Base-by-base conservation (phyloP, 2,113 vertebrate genomes). In the Scomber japonicus region DNA sequence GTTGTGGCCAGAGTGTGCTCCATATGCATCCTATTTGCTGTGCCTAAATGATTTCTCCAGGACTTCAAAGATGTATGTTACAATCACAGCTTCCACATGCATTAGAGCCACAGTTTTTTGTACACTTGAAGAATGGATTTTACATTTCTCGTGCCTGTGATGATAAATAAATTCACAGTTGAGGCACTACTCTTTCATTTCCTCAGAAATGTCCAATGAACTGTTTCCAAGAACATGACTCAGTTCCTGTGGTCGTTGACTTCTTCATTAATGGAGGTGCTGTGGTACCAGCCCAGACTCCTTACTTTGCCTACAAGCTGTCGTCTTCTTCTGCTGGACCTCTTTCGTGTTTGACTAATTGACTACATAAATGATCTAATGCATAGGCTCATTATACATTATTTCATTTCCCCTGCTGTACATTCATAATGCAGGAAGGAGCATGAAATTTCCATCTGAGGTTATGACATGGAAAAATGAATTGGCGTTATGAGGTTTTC, bases 61-160 rank as follows among this genome's bases (percentile, higher is more conserved):
- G 60, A 76, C 84, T 83, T 86, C 57, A 88, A 78, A 89, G 72
- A 54, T 48, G 78, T 44, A 4, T 45, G 46, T 53, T 71, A 61
- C 48, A 56, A 60, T 62, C 16, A 48, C 50, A 50, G 49, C 50
- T 45, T 75, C 45, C 35, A 27, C 54, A 1, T 73, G 70, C 65
- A 45, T 53, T 12, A 2, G 17, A 59, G 19, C 10, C 19, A n/a
- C 35, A 64, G 31, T 66, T 77, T 24, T 4, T 11, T 48, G 4
- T 11, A 46, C 24, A 30, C 61, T 24, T 45, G 2, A 44, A 6
- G 48, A 27, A 2, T 16, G 5, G 5, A 56, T 15, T 61, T 71
- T 21, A 55, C 16, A 35, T 30, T 24, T 16, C 14, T n/a, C 0
- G 14, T 27, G 14, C 11, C 9, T 40, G 35, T 40, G 35, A 40